Conservation (phyloP, 2,888 invertebrate species). For the Xanthostigma xanthostigma region DNA sequence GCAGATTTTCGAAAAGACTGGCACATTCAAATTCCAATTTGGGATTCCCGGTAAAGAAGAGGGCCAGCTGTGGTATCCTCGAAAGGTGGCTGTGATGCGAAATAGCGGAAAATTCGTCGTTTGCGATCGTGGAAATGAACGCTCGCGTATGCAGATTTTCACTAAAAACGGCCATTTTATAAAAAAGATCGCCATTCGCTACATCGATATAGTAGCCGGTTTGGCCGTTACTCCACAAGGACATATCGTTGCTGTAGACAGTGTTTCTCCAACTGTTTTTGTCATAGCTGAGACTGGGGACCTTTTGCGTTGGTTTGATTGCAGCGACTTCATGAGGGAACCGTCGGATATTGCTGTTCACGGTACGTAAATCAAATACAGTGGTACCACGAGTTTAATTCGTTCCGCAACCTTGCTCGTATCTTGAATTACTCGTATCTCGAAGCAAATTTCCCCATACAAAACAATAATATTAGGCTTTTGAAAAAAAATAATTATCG, state of each 20-base stretch:
- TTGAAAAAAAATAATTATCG: no score
- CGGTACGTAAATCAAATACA: constrained; percentile 36
- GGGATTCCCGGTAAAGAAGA: constrained; percentile 91
- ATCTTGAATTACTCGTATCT: no score
- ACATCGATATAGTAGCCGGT: constrained; percentile 86
- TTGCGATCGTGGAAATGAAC: constrained; percentile 91
- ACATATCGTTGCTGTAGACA: constrained; percentile 91
- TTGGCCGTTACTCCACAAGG: constrained; percentile 84
- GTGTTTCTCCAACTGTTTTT: constrained; percentile 93
- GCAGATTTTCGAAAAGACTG: constrained; percentile 86
- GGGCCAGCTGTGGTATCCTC: constrained; percentile 92
- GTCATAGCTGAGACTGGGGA: constrained; percentile 86
- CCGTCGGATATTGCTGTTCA: constrained; percentile 94
- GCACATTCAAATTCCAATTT: constrained; percentile 85
- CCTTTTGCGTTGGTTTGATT: constrained; percentile 91
- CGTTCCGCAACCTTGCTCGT: no score
- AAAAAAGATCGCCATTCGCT: constrained; percentile 83
- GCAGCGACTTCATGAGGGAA: constrained; percentile 94
- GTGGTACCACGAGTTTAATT: no score
- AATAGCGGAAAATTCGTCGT: constrained; percentile 86
- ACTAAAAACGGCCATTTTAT: constrained; percentile 90
- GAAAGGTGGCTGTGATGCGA: constrained; percentile 86
- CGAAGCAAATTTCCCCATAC: no score
- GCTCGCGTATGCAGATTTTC: constrained; percentile 95
- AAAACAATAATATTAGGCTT: no score